Percentiles rank a stretch among this genome's conserved stretches.
Evolutionary conservation across 2,888 invertebrate genomes (phyloP).

Genomic region (Prosapia bicincta): DNA sequence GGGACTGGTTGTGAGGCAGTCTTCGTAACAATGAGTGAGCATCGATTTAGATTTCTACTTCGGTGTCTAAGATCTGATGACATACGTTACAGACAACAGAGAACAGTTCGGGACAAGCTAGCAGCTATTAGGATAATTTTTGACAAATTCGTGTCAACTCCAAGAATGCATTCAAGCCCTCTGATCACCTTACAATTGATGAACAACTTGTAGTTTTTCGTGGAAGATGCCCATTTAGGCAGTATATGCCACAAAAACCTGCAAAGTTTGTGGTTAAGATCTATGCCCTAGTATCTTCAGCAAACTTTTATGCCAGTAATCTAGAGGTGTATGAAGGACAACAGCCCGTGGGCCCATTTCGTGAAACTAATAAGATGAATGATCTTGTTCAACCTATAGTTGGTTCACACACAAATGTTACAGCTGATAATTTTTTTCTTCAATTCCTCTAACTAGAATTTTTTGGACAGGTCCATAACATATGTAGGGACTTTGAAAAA

Average conservation of each 20-base stretch:
- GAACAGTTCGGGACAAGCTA: not conserved
- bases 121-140: no score
- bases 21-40: conserved; percentile 11
- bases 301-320: no score
- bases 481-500: not conserved
- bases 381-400: not conserved
- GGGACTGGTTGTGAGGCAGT: conserved; percentile 10
- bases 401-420: conserved; percentile 3
- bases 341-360: conserved; percentile 3
- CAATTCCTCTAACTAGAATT: not conserved
- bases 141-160: not conserved
- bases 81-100: not conserved
- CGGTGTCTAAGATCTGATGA: no score
- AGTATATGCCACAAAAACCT: no score
- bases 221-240: no score
- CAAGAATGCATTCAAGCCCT: conserved; percentile 1
- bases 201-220: no score
- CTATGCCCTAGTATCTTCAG: not conserved
- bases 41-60: conserved; percentile 9
- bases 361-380: not conserved
- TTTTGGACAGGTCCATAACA: no score
- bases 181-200: conserved; percentile 12
- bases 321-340: no score
- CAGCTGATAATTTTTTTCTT: conserved; percentile 11
- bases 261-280: conserved; percentile 5